Conservation (phyloP, 1,140 invertebrate species). For the Laupala kohalensis region DNA sequence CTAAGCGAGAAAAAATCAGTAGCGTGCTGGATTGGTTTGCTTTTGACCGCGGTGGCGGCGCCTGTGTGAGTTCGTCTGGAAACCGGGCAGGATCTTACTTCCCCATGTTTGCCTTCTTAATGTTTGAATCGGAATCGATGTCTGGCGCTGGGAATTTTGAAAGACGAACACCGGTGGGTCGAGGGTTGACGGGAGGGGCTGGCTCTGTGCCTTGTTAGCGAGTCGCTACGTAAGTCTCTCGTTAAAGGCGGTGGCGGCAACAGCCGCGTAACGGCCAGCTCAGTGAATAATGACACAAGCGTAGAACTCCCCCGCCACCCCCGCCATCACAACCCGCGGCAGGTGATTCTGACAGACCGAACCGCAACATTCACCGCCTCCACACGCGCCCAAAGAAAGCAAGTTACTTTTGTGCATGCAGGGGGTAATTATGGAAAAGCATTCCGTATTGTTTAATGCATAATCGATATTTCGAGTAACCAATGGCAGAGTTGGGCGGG, state of each 20-base stretch:
- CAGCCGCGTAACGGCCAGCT: no score
- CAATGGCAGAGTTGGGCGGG: background rate
- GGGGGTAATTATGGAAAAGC: background rate
- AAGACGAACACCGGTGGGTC: background rate
- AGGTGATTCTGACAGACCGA: slow-evolving; percentile 3
- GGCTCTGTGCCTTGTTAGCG: background rate
- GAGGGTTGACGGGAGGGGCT: background rate
- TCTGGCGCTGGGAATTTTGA: background rate
- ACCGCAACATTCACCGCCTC: background rate
- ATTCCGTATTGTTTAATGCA: slow-evolving; percentile 9
- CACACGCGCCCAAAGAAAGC: background rate
- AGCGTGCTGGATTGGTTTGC: background rate
- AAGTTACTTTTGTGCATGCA: slow-evolving; percentile 1
- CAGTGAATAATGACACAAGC: background rate
- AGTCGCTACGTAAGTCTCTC: background rate
- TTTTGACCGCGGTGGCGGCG: background rate
- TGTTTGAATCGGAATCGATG: background rate
- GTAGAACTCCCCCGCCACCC: background rate
- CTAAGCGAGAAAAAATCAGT: background rate
- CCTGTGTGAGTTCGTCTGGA: no score
- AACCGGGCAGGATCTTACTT: no score
- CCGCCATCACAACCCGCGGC: background rate
- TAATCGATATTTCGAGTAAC: background rate
- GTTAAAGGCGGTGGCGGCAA: background rate
- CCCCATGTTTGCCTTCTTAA: background rate